Conservation (phyloP, 2,888 invertebrate genomes). For the Philhelius pedissequus region DNA sequence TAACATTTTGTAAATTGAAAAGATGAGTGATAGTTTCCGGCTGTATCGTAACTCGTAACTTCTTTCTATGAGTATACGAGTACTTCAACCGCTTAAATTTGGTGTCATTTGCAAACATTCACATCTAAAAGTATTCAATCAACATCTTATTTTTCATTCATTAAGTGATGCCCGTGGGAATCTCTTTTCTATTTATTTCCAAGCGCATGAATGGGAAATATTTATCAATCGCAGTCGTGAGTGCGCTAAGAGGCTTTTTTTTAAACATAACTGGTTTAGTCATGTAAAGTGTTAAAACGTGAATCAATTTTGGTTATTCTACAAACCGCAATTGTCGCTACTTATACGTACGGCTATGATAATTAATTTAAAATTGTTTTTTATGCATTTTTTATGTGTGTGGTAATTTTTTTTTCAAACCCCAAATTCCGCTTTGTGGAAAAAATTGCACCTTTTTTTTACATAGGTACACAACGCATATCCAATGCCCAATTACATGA, state of each 20-base stretch:
- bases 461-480: too few relatives aligned
- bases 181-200: background rate
- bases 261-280: background rate
- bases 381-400: background rate
- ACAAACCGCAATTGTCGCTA: background rate
- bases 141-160: slow-evolving; percentile 18
- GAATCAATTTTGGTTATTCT: background rate
- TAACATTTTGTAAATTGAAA: slow-evolving; percentile 30
- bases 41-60: slow-evolving; percentile 3
- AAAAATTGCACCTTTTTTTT: too few relatives aligned
- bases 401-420: background rate
- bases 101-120: background rate
- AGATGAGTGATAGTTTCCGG: slow-evolving; percentile 56
- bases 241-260: slow-evolving; percentile 2
- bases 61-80: background rate
- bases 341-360: background rate
- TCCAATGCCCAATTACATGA: too few relatives aligned
- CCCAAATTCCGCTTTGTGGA: too few relatives aligned
- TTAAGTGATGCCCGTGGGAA: slow-evolving; percentile 40
- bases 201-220: slow-evolving; percentile 30
- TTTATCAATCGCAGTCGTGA: slow-evolving; percentile 35
- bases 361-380: background rate
- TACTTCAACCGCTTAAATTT: slow-evolving; percentile 11
- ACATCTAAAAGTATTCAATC: slow-evolving; percentile 39
- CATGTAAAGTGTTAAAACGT: background rate